Evolutionary conservation across 2,797 vertebrate species (phyloP).

Genomic region (Sebastes steindachneri): DNA sequence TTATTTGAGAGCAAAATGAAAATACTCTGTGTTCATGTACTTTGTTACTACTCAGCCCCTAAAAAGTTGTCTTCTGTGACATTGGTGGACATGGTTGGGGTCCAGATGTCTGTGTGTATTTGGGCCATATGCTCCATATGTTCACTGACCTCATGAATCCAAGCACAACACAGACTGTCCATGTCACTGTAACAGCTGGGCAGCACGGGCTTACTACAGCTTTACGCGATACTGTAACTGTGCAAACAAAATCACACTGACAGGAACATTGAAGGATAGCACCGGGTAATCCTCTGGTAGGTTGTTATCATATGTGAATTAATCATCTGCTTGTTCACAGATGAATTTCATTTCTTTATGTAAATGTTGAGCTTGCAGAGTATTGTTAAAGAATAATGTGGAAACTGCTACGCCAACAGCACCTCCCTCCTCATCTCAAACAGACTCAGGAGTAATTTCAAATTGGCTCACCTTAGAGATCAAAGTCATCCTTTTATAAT

Average conservation of each 20-base stretch:
- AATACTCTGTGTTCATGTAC: neutral
- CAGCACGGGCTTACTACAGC: neutral
- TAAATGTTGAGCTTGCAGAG: neutral
- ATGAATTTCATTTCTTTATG: neutral
- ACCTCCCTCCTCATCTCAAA: conserved; percentile 10
- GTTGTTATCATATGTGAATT: conserved; percentile 1
- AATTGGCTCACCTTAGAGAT: conserved; percentile 69
- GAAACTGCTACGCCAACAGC: conserved; percentile 19
- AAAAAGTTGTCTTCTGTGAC: conserved; percentile 11
- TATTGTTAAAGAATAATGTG: neutral
- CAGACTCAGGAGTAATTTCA: conserved; percentile 48
- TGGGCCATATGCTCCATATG: conserved; percentile 48
- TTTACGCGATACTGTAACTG: neutral
- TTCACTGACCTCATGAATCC: conserved; percentile 41
- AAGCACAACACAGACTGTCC: conserved; percentile 27
- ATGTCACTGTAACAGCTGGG: conserved; percentile 41
- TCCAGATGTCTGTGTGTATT: conserved; percentile 48
- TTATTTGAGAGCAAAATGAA: neutral
- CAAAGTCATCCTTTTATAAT: conserved; percentile 73
- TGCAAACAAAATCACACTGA: conserved; percentile 2
- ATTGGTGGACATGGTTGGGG: conserved; percentile 4
- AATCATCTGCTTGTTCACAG: conserved; percentile 1
- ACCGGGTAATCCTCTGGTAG: neutral
- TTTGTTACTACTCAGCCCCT: neutral
- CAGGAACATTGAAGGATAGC: neutral